Evolutionary conservation across 2,113 vertebrate species (phyloP).

Genomic region (Spilogale gracilis): DNA sequence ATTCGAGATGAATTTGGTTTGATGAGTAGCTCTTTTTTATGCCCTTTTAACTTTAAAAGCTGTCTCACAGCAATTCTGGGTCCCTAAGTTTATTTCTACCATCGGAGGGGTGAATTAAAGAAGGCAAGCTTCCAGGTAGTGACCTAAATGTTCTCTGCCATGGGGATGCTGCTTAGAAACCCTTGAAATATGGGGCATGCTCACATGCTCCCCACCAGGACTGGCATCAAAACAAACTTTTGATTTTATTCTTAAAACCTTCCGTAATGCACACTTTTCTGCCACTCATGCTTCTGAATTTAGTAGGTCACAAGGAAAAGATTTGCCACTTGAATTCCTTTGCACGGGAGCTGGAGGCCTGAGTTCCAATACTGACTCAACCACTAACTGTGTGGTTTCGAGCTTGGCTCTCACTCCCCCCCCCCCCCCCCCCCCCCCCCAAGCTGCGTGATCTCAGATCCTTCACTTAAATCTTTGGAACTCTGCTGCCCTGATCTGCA

Average conservation of each 20-base stretch:
- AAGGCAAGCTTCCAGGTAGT: conserved; percentile 38
- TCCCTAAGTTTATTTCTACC: conserved; percentile 60
- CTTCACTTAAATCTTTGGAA: background rate
- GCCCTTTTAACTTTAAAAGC: conserved; percentile 78
- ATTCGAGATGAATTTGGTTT: conserved; percentile 77
- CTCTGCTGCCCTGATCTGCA: background rate
- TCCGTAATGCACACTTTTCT: conserved; percentile 34
- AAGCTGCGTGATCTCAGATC: background rate
- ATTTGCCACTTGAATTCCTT: conserved; percentile 29
- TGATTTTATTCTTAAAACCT: conserved; percentile 55
- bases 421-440: background rate
- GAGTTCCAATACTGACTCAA: background rate
- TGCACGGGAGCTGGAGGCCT: background rate
- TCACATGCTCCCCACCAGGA: background rate
- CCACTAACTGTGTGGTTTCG: background rate
- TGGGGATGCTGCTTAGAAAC: conserved; percentile 7
- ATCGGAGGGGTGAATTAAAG: conserved; percentile 48
- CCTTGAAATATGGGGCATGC: background rate
- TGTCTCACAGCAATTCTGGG: background rate
- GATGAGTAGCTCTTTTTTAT: conserved; percentile 73
- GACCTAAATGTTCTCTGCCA: conserved; percentile 27
- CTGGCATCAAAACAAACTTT: conserved; percentile 20
- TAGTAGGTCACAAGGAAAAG: conserved; percentile 1
- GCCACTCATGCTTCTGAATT: conserved; percentile 34
- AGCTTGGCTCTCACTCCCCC: background rate